Conservation (phyloP, 2,888 invertebrate genomes). For the Nephrotoma flavescens region DNA sequence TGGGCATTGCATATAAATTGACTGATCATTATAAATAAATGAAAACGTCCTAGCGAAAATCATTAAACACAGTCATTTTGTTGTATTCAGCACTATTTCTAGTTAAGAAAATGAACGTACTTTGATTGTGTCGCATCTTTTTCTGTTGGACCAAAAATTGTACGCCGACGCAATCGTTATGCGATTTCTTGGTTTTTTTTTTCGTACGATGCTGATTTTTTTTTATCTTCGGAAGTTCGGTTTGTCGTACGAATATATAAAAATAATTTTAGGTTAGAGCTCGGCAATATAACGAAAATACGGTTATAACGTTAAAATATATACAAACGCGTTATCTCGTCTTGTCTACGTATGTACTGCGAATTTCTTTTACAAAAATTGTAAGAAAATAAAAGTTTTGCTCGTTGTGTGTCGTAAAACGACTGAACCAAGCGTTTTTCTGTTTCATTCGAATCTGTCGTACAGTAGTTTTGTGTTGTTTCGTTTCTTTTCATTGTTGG, state of each 20-base stretch:
- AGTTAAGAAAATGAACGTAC: neutral
- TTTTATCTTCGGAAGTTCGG: neutral
- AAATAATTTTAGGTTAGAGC: neutral
- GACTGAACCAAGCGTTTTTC: neutral
- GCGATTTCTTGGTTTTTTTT: neutral
- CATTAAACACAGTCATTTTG: neutral
- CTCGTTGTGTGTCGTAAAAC: neutral
- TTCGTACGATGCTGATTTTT: neutral
- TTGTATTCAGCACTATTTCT: neutral
- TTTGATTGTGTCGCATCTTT: neutral
- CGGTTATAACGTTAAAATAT: neutral
- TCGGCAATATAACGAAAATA: neutral
- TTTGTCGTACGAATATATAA: neutral
- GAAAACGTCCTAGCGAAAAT: neutral
- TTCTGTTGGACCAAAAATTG: neutral
- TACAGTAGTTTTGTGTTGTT: neutral
- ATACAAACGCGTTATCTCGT: neutral
- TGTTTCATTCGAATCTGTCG: neutral
- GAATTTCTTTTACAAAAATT: neutral
- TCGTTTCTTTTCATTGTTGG: constrained; percentile 36
- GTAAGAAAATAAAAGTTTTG: neutral
- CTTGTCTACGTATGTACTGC: neutral
- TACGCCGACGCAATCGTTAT: neutral
- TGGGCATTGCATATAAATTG: neutral
- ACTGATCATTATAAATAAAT: neutral